phyloP scores from a whole-genome alignment of 2,113 vertebrate species.

The Chaetops frenatus region DNA sequence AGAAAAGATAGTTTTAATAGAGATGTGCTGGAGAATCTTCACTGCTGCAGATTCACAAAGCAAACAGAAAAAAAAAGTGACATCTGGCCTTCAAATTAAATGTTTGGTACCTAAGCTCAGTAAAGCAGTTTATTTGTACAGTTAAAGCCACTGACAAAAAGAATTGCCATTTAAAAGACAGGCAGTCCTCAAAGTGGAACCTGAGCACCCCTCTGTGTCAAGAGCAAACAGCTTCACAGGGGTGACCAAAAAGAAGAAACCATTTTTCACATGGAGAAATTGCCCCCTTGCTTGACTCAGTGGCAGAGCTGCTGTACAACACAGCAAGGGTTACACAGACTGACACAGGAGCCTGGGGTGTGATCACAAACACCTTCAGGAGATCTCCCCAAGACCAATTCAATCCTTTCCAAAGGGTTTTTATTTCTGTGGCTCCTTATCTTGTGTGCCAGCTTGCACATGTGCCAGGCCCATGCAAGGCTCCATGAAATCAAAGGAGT shows the following conservation, averaged over 20 bases:
- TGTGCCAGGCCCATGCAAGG: accelerated
- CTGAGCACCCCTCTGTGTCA: not conserved
- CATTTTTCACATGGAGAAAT: not conserved
- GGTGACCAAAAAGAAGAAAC: not conserved
- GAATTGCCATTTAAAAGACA: not conserved
- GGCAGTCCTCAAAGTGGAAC: not conserved
- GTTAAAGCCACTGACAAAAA: not conserved
- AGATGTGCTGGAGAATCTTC: not conserved
- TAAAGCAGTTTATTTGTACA: not conserved
- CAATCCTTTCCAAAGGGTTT: not conserved
- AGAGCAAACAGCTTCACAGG: not conserved
- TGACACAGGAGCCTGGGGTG: not conserved
- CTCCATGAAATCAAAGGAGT: not conserved
- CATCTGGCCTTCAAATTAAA: not conserved
- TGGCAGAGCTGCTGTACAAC: not conserved
- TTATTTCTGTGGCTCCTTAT: not conserved
- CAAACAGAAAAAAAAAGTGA: too few species aligned
- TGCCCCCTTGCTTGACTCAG: not conserved
- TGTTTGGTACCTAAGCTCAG: not conserved
- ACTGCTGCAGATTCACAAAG: not conserved
- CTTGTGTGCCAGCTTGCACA: accelerated
- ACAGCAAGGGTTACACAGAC: not conserved
- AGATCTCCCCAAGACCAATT: not conserved
- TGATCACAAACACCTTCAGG: not conserved
- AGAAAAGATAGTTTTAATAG: not conserved